Percentiles rank a stretch among this genome's conserved stretches.
Conservation (phyloP, 2,888 invertebrate genomes). For the Drosophila testacea region DNA sequence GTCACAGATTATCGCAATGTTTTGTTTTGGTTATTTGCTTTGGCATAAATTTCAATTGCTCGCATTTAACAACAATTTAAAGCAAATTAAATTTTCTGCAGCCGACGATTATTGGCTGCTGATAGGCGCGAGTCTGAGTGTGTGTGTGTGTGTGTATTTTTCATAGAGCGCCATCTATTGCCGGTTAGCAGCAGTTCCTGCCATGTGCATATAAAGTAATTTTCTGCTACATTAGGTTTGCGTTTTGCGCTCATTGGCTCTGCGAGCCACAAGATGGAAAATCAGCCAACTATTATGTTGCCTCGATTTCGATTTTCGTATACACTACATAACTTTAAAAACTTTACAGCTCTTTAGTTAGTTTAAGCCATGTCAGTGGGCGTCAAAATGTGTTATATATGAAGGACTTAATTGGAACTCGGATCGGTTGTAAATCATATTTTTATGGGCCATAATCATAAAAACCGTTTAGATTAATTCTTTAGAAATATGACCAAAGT, state of each 20-base stretch:
- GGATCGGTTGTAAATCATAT: conserved; percentile 30
- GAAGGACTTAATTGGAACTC: neutral
- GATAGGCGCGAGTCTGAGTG: conserved; percentile 61
- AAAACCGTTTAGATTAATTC: conserved; percentile 14
- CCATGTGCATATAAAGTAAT: conserved; percentile 81
- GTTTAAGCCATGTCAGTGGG: conserved; percentile 14
- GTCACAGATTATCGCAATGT: conserved; percentile 65
- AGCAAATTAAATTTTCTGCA: conserved; percentile 75
- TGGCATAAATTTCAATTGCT: conserved; percentile 81
- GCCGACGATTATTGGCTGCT: conserved; percentile 73
- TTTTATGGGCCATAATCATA: conserved; percentile 27
- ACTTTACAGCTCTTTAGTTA: neutral
- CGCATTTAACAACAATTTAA: conserved; percentile 81
- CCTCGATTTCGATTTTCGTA: conserved; percentile 29
- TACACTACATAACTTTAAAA: conserved; percentile 21
- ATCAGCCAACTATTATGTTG: conserved; percentile 22
- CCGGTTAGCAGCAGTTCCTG: conserved; percentile 49
- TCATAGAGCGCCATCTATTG: conserved; percentile 65
- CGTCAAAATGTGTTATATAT: conserved; percentile 19
- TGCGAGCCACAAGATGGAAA: conserved; percentile 38
- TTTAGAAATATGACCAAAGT: conserved; percentile 22
- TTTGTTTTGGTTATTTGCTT: conserved; percentile 43
- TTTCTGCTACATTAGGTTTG: conserved; percentile 77
- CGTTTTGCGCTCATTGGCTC: conserved; percentile 38
- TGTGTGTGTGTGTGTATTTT: conserved; percentile 2